Evolutionary conservation across 2,888 invertebrate species (phyloP), one percentile per base, ranked within the genome.

Genomic region (Pogonocherus hispidulus): DNA sequence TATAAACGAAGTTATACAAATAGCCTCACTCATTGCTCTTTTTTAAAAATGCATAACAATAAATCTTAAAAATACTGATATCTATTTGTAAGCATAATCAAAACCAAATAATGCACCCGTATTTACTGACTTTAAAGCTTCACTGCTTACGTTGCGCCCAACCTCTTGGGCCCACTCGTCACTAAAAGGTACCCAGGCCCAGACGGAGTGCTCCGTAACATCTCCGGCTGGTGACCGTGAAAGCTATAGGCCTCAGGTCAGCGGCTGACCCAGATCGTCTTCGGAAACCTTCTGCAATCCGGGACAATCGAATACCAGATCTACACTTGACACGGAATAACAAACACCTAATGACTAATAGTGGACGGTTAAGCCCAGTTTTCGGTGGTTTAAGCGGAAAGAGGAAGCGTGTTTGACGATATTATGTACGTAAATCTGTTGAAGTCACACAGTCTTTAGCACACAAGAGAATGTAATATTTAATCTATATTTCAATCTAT

Each of bases 211-310:
- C 41, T 62, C 62, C n/a, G 44, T 49, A 51, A 18, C 72, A 69
- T 66, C 66, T 66, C 62, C 64, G 71, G 68, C 41, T 64, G 69
- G 72, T 80, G 81, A 80, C 80, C 81, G 81, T 80, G 79, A 82
- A 81, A 80, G 79, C 76, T 70, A 67, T 74, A 55, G 69, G 76
- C 76, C 76, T 69, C 72, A 68, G 80, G 80, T 80, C 79, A 79
- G 63, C 74, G 72, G 55, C 70, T 81, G 83, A 82, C 83, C 83
- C 78, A 62, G 67, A 62, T 63, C 46, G 60, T 60, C 62, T 63
- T 44, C 71, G 71, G 70, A 69, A 60, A 66, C 57, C 65, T 59
- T 71, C 67, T 68, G 44, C 46, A 57, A 74, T 72, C 70, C 72
- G 70, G 75, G 74, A 67, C 75, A 73, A 65, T 66, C 55, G 68